Conservation (phyloP, 2,888 invertebrate species). For the Clusia tigrina region DNA sequence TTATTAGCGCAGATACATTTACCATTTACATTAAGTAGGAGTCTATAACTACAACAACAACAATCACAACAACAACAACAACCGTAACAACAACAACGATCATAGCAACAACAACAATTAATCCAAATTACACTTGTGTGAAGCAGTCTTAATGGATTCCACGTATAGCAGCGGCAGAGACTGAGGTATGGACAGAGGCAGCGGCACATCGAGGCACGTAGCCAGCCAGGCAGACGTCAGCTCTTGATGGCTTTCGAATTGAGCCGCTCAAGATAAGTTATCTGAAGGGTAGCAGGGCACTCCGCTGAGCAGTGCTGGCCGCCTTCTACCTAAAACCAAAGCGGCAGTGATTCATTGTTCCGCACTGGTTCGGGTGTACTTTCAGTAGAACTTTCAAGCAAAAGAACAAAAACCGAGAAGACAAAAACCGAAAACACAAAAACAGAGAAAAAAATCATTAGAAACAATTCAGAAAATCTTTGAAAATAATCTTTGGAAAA, state of each 20-base stretch:
- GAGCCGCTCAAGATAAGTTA: neutral
- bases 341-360: too few relatives aligned
- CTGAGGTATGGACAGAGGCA: conserved; percentile 1
- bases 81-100: neutral
- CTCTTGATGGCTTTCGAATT: conserved; percentile 18
- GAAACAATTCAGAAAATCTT: too few relatives aligned
- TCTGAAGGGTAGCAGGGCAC: neutral
- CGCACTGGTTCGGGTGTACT: too few relatives aligned
- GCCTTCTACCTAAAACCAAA: too few relatives aligned
- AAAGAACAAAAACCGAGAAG: too few relatives aligned
- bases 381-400: too few relatives aligned
- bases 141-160: neutral
- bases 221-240: conserved; percentile 40
- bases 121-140: conserved; percentile 14
- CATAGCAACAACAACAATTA: conserved; percentile 22
- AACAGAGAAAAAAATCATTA: too few relatives aligned
- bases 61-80: conserved; percentile 15
- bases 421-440: too few relatives aligned
- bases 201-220: conserved; percentile 37
- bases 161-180: neutral
- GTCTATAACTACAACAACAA: neutral
- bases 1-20: conserved; percentile 12
- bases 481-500: too few relatives aligned
- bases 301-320: too few relatives aligned
- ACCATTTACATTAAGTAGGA: conserved; percentile 5